Evolutionary conservation across 2,113 vertebrate species (phyloP), one percentile per base, ranked within the genome.

Genomic region (Chionis minor): DNA sequence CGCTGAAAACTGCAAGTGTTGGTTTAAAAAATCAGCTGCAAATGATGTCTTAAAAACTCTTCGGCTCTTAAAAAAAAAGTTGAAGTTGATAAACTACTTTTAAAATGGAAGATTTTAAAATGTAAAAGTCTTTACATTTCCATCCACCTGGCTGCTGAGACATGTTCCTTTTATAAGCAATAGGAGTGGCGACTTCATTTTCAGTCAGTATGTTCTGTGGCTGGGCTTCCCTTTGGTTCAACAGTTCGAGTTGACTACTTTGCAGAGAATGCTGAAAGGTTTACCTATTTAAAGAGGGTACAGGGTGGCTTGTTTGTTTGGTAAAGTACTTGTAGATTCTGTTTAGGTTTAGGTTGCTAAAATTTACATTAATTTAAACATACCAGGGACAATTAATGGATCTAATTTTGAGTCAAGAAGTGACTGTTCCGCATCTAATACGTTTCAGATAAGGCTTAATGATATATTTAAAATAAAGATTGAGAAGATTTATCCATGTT

Each of bases 1-100:
- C 24, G 3, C 83, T 94, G 83, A 96, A 95, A 96, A 88, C 81
- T 72, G 86, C 32, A 95, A 96, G 56, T 47, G 70, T 79, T 96
- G 89, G 20, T 92, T 96, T 87, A 62, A 96, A 91, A 92, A 96
- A 86, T 97, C 80, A 94, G 89, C 79, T 96, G 92, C 83, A 85
- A 93, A 94, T 74, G 74, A 85, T 92, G 55, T 90, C 80, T 94
- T 91, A 86, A 75, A 92, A 95, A 80, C 40, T 96, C 52, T 75
- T 30, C 2, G 6, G 42, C 78, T 94, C 86, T 65, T 49, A 28
- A 67, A 79, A 63, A 38, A 65, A 61, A 70, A 73, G 51, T 61
- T 80, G 32, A 92, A 92, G 59, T 82, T 79, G 62, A 85, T 94
- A 94, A 96, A 86, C 72, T 75, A 61, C 54, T 90, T 95, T 89